phyloP scores from a whole-genome alignment of 2,113 vertebrate species.

The Brachirus orientalis region DNA sequence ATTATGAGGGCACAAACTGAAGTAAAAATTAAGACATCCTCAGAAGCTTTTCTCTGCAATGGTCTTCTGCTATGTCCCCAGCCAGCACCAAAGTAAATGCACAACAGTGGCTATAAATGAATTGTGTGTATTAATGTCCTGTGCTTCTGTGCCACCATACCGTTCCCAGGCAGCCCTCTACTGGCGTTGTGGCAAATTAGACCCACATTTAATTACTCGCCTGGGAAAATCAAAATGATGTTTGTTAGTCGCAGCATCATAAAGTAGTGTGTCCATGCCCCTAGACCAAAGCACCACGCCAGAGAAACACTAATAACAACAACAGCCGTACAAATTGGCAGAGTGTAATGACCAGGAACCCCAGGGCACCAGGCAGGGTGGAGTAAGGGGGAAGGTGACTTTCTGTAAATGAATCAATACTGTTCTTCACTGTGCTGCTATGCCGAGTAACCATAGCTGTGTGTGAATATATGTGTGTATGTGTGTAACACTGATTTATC shows the following conservation, averaged over 20 bases:
- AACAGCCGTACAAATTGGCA: conserved; percentile 74
- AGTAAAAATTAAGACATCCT: conserved; percentile 8
- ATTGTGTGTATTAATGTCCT: conserved; percentile 38
- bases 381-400: conserved; percentile 70
- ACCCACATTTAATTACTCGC: conserved; percentile 82
- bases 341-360: conserved; percentile 47
- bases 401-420: conserved; percentile 73
- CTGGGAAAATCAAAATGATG: conserved; percentile 81
- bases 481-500: conserved; percentile 47
- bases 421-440: conserved; percentile 35
- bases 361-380: conserved; percentile 25
- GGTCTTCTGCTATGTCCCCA: conserved; percentile 28
- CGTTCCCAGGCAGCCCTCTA: conserved; percentile 59
- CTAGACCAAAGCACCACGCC: conserved; percentile 58
- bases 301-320: conserved; percentile 77
- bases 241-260: conserved; percentile 81
- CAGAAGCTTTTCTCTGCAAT: conserved; percentile 36
- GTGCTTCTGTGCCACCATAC: conserved; percentile 42
- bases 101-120: conserved; percentile 40
- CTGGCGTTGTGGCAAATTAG: conserved; percentile 79
- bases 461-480: conserved; percentile 29
- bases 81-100: conserved; percentile 12
- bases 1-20: conserved; percentile 18
- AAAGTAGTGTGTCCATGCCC: conserved; percentile 73
- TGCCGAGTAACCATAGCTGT: conserved; percentile 19